Evolutionary conservation across 2,113 vertebrate species (phyloP).

Genomic region (Actenoides lindsayi): DNA sequence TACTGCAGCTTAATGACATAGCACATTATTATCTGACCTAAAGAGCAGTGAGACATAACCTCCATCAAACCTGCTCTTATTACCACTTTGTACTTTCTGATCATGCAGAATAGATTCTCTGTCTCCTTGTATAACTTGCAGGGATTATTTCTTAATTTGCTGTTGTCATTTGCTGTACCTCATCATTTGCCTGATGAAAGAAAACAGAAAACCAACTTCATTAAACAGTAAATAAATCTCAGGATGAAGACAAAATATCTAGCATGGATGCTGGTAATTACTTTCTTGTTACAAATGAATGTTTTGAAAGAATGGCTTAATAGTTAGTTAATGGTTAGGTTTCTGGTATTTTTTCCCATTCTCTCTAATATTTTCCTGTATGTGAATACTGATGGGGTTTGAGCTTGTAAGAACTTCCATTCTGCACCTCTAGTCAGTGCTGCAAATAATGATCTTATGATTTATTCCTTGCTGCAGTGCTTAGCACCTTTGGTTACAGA

Average conservation of each 20-base stretch:
- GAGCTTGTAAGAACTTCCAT: neutral
- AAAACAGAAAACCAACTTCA: conserved; percentile 32
- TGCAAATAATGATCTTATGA: neutral
- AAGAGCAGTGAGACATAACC: conserved; percentile 54
- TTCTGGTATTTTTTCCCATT: neutral
- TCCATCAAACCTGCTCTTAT: conserved; percentile 43
- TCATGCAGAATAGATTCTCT: neutral
- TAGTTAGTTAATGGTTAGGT: neutral
- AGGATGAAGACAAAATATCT: neutral
- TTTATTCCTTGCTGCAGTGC: neutral
- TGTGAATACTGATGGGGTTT: neutral
- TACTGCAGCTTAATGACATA: conserved; percentile 13
- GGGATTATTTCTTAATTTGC: conserved; percentile 29
- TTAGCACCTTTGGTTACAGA: neutral
- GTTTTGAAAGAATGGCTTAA: neutral
- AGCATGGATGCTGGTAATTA: conserved; percentile 8
- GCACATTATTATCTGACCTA: conserved; percentile 48
- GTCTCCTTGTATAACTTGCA: conserved; percentile 36
- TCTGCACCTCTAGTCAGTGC: neutral
- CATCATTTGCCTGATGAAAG: conserved; percentile 39
- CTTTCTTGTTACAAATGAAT: neutral
- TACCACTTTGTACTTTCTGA: conserved; percentile 34
- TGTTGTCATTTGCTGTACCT: conserved; percentile 35
- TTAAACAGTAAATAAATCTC: conserved; percentile 47
- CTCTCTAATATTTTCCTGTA: neutral